Evolutionary conservation across 2,797 vertebrate genomes (phyloP), one percentile per base, ranked within the genome.

Genomic region (Chiloscyllium punctatum): DNA sequence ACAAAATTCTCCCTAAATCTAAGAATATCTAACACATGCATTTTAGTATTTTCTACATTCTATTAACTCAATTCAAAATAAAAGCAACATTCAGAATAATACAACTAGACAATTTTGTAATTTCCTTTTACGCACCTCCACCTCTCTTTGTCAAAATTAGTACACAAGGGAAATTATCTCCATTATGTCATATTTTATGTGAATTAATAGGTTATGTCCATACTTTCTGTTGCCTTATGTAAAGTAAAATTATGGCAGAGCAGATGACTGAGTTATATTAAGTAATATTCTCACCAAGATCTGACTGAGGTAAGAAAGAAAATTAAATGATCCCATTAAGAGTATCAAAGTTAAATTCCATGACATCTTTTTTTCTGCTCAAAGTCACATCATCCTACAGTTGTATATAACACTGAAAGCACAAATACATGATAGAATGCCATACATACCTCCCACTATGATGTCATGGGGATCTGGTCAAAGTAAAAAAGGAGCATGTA

Each of bases 131-230:
- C 27, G n/a, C n/a, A 25, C 37, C 11, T 92, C 88, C 23, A 25
- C 66, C 11, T 92, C 66, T 90, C 57, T 62, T 69, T 92, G n/a
- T 42, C 66, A 37, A 68, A 92, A 68, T 69, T 42, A 69, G 42
- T 25, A n/a, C 0, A 9, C 1, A 25, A 21, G 37, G 21, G 66
- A 23, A 68, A 92, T 42, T 53, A 95, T 77, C 96, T 96, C 97
- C 96, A 97, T 96, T 96, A 95, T 82, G 97, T 97, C 97, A 97
- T 96, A 96, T 97, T 97, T 97, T 97, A 77, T 95, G 30, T 74
- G 48, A 98, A 98, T 97, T 97, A 98, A 97, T 97, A 97, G 97
- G 97, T 96, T n/a, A 97, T 97, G 97, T 97, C 97, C 97, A 97
- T 97, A 97, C 97, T 97, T 97, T 96, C 97, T 97, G 97, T 96